Conservation (phyloP, 2,888 invertebrate genomes). For the Pachydiplax longipennis region DNA sequence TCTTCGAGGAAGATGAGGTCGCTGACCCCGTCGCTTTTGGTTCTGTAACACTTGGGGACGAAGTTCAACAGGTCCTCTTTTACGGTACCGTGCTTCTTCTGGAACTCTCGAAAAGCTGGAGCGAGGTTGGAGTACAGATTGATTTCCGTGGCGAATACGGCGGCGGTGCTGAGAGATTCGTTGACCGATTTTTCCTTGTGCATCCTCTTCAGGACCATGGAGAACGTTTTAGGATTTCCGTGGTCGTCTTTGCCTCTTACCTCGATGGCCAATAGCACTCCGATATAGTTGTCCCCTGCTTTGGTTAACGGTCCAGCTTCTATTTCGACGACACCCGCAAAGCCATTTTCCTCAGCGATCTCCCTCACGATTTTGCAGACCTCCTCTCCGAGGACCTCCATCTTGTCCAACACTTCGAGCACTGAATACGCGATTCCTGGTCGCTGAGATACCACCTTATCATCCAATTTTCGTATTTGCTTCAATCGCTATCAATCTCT, state of each 20-base stretch:
- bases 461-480: too few relatives aligned
- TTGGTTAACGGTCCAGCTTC: neutral
- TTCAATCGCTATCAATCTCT: too few relatives aligned
- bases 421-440: too few relatives aligned
- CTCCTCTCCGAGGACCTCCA: neutral
- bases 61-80: neutral
- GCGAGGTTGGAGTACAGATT: neutral
- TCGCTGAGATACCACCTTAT: too few relatives aligned
- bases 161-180: neutral
- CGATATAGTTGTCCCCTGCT: neutral
- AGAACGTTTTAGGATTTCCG: neutral
- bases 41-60: neutral
- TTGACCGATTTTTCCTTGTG: neutral
- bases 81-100: neutral
- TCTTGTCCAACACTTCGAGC: neutral
- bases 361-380: neutral
- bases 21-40: slow-evolving; percentile 9
- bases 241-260: neutral
- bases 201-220: neutral
- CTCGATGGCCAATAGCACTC: neutral
- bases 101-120: neutral
- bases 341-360: neutral
- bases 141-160: neutral
- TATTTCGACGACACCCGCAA: neutral
- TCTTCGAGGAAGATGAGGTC: slow-evolving; percentile 50